Base-by-base conservation (phyloP, 2,113 vertebrate genomes). In the Sinocyclocheilus rhinocerous region DNA sequence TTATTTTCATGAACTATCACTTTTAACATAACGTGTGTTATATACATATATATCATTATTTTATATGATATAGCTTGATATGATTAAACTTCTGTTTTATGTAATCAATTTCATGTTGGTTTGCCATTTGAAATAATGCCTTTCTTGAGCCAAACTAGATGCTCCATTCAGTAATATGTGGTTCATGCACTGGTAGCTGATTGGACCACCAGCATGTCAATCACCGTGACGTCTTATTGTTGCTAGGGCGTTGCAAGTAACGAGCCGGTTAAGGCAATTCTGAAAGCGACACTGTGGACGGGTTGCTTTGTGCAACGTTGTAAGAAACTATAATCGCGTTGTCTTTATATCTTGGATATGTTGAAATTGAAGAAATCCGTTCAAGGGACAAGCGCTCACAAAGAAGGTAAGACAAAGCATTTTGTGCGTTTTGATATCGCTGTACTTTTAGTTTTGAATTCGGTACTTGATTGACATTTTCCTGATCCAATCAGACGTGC, bases 241-340 rank as follows among this genome's bases (percentile, higher is more conserved):
- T 91, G 91, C 91, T 90, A 90, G 84, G 91, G 91, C 91, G 88
- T 90, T 89, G 77, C 83, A 84, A 91, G 85, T 77, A 88, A 77
- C 86, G 52, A 87, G 72, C 83, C 57, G 59, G 48, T 73, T 39
- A 82, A 85, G 61, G 76, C 79, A 83, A 76, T 57, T 55, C 81
- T 84, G 67, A 13, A 65, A 81, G 80, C 80, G 87, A 85, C 85
- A 81, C 70, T 63, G 85, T 87, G 63, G 85, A 24, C 63, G n/a
- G 16, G 59, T 9, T 57, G 13, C 13, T 39, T 63, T 8, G 42
- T 29, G 39, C 48, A 67, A 10, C 15, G 5, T 67, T 84, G 79
- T 29, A 7, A n/a, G 36, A 79, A 86, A 72, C 18, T 69, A 29
- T 26, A n/a, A 57, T 6, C 61, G 2, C 26, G 10, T 59, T 10